Base-by-base conservation (phyloP, 2,888 invertebrate species). In the Lamproptera curius region DNA sequence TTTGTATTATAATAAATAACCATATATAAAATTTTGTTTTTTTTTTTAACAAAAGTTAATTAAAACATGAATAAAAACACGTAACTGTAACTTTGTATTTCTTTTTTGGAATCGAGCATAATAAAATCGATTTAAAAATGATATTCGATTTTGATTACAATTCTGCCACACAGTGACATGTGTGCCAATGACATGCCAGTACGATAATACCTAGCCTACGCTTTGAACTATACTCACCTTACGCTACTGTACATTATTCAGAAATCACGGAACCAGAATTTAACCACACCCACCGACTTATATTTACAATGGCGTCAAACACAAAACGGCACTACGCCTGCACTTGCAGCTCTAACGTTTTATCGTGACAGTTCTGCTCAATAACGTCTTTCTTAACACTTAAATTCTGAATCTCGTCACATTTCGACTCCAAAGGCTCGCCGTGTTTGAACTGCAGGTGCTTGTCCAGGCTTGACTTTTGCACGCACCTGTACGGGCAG, bases 401-500 rank as follows among this genome's bases (percentile, higher is more conserved):
- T 45, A 79, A 71, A 62, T 79, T 78, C 47, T 73, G 72, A 52
- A 76, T 66, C 31, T 67, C 68, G 9, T 57, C 59, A 2, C 57
- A 59, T n/a, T 28, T 28, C n/a, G 28, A n/a, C n/a, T 28, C 28
- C n/a, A 28, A 8, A 6, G 20, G 4, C 9, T 58, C 56, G 0
- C 70, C 73, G 1, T 88, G 88, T 51, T 88, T 88, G 8, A 76
- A 83, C 42, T 79, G 76, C 42, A 81, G 54, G 62, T 88, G 88
- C 55, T 87, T 88, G n/a, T 81, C 84, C 59, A 88, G 67, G 49
- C 87, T 86, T 0, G 81, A 72, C 31, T 85, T 86, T 16, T 87
- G 87, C 0, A 87, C 84, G 50, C 88, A 88, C 20, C 76, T 70
- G 20, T 86, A 88, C 0, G 79, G 33, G 51, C 88, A 88, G 1